Percentiles rank a stretch among this genome's conserved stretches.
These are phyloP conservation scores for Saxidomus purpurata DNA, from an alignment of 1,140 invertebrate species.

Conservation along the genomic window DNA sequence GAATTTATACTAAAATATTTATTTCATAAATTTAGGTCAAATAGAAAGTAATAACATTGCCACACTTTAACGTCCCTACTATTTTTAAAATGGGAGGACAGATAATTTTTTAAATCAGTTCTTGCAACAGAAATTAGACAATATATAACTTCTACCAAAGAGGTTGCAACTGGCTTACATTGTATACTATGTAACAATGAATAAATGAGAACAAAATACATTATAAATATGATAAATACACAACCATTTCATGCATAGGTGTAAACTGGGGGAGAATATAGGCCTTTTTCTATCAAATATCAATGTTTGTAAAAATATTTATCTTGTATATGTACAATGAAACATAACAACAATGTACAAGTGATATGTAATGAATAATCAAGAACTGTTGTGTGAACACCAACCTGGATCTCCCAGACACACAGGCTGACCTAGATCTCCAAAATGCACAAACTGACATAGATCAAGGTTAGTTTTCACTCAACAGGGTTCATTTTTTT, in stretches of 20 bases:
- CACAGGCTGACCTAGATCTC: too few species aligned
- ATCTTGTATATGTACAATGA: slow-evolving; percentile 5
- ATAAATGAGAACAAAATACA: background rate
- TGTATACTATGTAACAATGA: background rate
- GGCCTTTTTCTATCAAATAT: slow-evolving; percentile 30
- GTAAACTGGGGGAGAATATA: slow-evolving; percentile 12
- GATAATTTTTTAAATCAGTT: background rate
- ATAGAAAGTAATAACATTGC: too few species aligned
- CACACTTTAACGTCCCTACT: too few species aligned
- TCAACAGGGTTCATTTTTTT: background rate
- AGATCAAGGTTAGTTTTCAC: too few species aligned
- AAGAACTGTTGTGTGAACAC: too few species aligned
- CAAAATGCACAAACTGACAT: too few species aligned
- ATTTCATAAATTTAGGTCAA: too few species aligned
- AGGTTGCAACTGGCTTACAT: background rate
- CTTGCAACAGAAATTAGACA: too few species aligned
- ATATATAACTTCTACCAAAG: background rate
- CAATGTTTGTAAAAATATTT: slow-evolving; percentile 13
- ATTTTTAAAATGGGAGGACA: too few species aligned
- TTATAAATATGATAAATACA: background rate
- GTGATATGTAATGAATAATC: background rate
- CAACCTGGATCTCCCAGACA: too few species aligned
- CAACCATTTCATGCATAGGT: slow-evolving; percentile 29
- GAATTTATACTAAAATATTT: too few species aligned
- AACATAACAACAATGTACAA: background rate